A percentile compares a stretch with the other conserved stretches of the same genome.
phyloP scores from a whole-genome alignment of 2,797 vertebrate species.

The Erpetoichthys calabaricus region DNA sequence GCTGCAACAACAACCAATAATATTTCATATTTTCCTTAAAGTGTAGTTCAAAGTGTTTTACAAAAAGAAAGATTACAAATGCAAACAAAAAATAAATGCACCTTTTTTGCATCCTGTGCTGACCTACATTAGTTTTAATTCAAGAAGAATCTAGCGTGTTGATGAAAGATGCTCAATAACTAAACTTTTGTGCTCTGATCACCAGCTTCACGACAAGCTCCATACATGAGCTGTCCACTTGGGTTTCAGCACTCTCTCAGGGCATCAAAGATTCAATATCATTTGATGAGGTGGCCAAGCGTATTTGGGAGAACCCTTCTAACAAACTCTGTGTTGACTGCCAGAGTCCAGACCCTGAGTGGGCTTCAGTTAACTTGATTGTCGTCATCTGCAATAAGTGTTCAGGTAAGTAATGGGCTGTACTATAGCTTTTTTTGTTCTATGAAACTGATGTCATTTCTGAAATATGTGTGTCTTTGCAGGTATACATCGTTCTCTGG shows the following conservation, averaged over 20 bases:
- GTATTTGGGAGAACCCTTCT: conserved; percentile 42
- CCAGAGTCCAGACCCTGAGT: conserved; percentile 40
- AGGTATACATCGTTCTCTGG: conserved; percentile 45
- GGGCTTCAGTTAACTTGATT: conserved; percentile 55
- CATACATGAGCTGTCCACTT: conserved; percentile 29
- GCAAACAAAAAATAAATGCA: no score
- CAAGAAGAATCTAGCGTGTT: no score
- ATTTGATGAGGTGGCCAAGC: conserved; percentile 42
- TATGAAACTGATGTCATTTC: background rate
- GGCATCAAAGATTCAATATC: conserved; percentile 43
- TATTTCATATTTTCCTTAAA: no score
- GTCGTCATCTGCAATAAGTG: conserved; percentile 51
- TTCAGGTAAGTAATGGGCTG: conserved; percentile 28
- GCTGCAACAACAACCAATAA: no score
- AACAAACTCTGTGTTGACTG: conserved; percentile 56
- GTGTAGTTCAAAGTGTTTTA: no score
- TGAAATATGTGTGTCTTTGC: background rate
- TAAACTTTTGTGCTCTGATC: background rate
- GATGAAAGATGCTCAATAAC: no score
- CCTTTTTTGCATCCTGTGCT: no score
- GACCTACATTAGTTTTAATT: no score
- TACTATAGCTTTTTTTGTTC: background rate
- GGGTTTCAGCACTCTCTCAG: conserved; percentile 36
- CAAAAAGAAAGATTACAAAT: no score
- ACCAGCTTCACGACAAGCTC: conserved; percentile 48